Evolutionary conservation across 2,797 vertebrate genomes (phyloP), one percentile per base, ranked within the genome.

Genomic region (Chrosomus eos): DNA sequence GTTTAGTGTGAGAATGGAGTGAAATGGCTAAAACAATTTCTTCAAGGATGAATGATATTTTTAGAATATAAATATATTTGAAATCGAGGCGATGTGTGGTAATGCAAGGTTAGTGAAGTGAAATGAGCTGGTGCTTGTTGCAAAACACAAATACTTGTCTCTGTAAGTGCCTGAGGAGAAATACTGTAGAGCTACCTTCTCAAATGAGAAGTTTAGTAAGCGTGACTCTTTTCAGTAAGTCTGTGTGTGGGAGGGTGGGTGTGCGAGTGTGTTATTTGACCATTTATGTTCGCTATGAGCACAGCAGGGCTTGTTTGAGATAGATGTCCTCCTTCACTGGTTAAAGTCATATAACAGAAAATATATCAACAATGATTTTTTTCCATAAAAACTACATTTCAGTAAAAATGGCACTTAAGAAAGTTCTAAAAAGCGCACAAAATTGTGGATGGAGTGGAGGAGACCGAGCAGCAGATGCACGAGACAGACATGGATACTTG

Each of bases 401-500:
- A 31, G 55, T 31, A 45, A 64, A 60, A 28, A 78, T 18, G n/a
- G 8, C 19, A 36, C 21, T 38, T 18, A 58, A 76, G 33, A 73
- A 79, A 36, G 28, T 43, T 74, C 26, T n/a, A 72, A 23, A 81
- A 68, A 51, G 19, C 31, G 13, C 58, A 58, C 38, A 75, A 19
- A 58, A 74, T 58, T 26, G n/a, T 80, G 48, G 10, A 68, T 26
- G 31, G 48, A 60, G 79, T 76, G 58, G 33, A 74, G 55, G 18
- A 72, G n/a, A 53, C 43, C 9, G 19, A 85, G 71, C 62, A 70
- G 72, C 72, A 75, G 71, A 84, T 81, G 82, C 36, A 80, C 64
- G n/a, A 84, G 78, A 87, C 74, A 84, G 86, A 87, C 62, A 84
- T 43, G 26, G 51, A 83, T 45, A 62, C 40, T 75, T 48, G 7